phyloP scores from a whole-genome alignment of 2,888 invertebrate species.

The Pocota personata region DNA sequence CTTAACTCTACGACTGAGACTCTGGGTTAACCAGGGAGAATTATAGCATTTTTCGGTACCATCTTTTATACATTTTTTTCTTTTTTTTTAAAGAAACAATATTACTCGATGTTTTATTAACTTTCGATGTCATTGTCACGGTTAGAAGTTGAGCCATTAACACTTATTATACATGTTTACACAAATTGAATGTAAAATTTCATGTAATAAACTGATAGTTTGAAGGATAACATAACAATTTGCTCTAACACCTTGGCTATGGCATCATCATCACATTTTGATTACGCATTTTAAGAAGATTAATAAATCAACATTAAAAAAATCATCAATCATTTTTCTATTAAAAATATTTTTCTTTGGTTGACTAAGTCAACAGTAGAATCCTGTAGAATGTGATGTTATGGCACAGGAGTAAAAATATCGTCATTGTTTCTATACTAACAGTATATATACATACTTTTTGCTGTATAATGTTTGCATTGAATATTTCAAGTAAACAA shows the following conservation, averaged over 20 bases:
- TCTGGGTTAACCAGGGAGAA: no score
- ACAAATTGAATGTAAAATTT: background rate
- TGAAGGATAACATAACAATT: background rate
- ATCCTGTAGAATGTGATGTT: conserved; percentile 14
- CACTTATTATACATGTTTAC: no score
- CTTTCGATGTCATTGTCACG: no score
- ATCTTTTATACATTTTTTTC: no score
- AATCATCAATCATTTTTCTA: background rate
- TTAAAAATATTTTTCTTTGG: background rate
- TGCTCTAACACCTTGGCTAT: background rate
- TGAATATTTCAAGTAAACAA: conserved; percentile 6
- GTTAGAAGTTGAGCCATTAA: no score
- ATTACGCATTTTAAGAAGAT: background rate
- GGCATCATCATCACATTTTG: background rate
- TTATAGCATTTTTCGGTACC: no score
- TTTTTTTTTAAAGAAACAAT: no score
- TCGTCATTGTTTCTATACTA: background rate
- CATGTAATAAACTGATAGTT: background rate
- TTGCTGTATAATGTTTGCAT: background rate
- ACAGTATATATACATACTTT: background rate
- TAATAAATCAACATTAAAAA: background rate
- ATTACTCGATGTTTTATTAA: no score
- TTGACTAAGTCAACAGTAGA: background rate
- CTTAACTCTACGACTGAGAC: no score
- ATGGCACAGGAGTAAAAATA: background rate